phyloP scores from a whole-genome alignment of 53 echinoderm and acorn worm species.

The Holothuria scabra region DNA sequence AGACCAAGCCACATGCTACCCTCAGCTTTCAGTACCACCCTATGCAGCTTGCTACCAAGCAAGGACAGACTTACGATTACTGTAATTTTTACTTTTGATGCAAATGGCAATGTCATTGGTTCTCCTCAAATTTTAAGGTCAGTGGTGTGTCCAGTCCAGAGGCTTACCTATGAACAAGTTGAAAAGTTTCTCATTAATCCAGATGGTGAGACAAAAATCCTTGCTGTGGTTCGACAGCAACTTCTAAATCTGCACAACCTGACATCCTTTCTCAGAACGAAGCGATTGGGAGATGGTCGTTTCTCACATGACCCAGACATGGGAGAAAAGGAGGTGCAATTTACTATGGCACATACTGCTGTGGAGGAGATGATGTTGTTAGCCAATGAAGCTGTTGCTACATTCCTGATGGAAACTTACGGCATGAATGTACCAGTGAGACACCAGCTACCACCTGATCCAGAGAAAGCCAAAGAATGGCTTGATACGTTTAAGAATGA shows the following conservation, averaged over 20 bases:
- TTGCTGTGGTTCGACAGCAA: slow-evolving; percentile 24
- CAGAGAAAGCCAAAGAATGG: slow-evolving; percentile 63
- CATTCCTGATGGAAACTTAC: slow-evolving; percentile 47
- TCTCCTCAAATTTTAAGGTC: slow-evolving; percentile 57
- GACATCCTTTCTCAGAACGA: slow-evolving; percentile 39
- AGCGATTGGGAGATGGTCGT: slow-evolving; percentile 59
- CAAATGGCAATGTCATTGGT: slow-evolving; percentile 51
- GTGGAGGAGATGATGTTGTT: slow-evolving; percentile 88
- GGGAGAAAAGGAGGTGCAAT: slow-evolving; percentile 48
- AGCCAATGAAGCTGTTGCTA: slow-evolving; percentile 70
- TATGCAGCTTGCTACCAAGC: slow-evolving; percentile 79
- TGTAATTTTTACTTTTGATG: slow-evolving; percentile 60
- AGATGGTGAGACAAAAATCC: not conserved
- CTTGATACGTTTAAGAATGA: slow-evolving; percentile 30
- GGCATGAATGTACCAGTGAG: slow-evolving; percentile 68
- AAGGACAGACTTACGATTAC: slow-evolving; percentile 76
- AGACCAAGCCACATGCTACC: slow-evolving; percentile 86
- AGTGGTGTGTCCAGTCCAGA: slow-evolving; percentile 60
- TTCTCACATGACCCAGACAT: slow-evolving; percentile 51
- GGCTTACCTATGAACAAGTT: slow-evolving; percentile 68
- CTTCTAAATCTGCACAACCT: slow-evolving; percentile 46
- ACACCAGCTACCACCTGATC: slow-evolving; percentile 67
- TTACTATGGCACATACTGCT: slow-evolving; percentile 66
- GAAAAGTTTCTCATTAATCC: slow-evolving; percentile 62
- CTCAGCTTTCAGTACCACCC: slow-evolving; percentile 59